Percentiles rank a stretch among this genome's conserved stretches.
Conservation (phyloP, 2,797 vertebrate species). For the Glyptemys insculpta region DNA sequence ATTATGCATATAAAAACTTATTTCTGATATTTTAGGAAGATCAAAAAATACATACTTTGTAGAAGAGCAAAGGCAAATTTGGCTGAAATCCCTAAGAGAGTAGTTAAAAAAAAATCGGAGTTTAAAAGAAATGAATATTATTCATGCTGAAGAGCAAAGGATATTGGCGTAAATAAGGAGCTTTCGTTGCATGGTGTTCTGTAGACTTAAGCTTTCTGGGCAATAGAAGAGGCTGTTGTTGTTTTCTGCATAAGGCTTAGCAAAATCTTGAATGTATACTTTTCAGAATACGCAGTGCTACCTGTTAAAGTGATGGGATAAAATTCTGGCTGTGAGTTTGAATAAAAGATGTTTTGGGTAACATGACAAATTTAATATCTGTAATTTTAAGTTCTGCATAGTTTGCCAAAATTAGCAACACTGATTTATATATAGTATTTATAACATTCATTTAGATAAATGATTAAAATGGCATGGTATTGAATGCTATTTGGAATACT, state of each 20-base stretch:
- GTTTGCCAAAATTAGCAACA: slow-evolving; percentile 15
- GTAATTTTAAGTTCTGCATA: background rate
- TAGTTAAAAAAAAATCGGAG: background rate
- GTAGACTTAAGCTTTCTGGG: background rate
- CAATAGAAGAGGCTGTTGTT: background rate
- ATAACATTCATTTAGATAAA: background rate
- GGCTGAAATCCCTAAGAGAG: background rate
- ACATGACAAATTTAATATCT: background rate
- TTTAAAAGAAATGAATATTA: slow-evolving; percentile 13
- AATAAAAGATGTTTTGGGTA: slow-evolving; percentile 8
- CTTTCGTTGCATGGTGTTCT: slow-evolving; percentile 27
- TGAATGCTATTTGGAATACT: background rate
- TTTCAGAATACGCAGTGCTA: background rate
- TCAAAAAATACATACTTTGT: background rate
- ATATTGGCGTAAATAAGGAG: slow-evolving; percentile 15
- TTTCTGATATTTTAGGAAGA: background rate
- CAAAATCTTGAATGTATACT: background rate
- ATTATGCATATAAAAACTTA: background rate
- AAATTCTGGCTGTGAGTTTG: background rate
- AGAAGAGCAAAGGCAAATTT: slow-evolving; percentile 7
- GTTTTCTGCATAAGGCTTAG: background rate
- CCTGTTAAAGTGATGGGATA: background rate
- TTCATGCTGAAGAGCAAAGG: slow-evolving; percentile 23
- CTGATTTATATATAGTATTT: background rate
- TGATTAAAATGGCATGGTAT: background rate